These are phyloP conservation scores for Torymus tubicola DNA, from an alignment of 2,888 invertebrate genomes.

Conservation along the genomic window DNA sequence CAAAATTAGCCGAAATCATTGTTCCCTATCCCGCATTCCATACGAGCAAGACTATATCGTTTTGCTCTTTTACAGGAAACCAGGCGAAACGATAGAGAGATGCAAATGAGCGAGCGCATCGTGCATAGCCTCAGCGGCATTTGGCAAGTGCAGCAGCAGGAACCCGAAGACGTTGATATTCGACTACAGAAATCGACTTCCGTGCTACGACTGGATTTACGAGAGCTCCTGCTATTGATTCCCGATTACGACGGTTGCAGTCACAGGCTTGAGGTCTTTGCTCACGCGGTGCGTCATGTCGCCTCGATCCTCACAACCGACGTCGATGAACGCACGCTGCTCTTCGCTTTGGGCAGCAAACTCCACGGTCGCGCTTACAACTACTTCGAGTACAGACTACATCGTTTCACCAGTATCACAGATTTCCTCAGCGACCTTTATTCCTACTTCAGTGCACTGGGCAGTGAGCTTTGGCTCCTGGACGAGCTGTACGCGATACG, in stretches of 20 bases:
- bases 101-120: slow-evolving; percentile 40
- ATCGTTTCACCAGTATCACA: slow-evolving; percentile 13
- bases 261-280: slow-evolving; percentile 31
- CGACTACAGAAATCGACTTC: not conserved
- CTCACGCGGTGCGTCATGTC: slow-evolving; percentile 32
- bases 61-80: no score
- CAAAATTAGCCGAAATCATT: slow-evolving; percentile 29
- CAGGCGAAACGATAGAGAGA: not conserved
- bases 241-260: slow-evolving; percentile 51
- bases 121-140: slow-evolving; percentile 22
- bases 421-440: slow-evolving; percentile 28
- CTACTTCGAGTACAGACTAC: slow-evolving; percentile 30
- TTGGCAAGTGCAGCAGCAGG: slow-evolving; percentile 25
- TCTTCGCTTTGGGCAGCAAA: slow-evolving; percentile 43
- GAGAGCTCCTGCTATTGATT: slow-evolving; percentile 44
- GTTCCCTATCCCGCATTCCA: no score
- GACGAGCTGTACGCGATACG: slow-evolving; percentile 4
- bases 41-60: no score
- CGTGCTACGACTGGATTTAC: slow-evolving; percentile 6
- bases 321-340: slow-evolving; percentile 7
- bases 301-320: not conserved
- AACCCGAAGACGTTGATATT: not conserved
- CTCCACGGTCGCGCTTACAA: slow-evolving; percentile 13
- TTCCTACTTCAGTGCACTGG: slow-evolving; percentile 13
- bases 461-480: slow-evolving; percentile 17